Conservation (phyloP, 1,140 invertebrate species). For the Drosophila virilis region DNA sequence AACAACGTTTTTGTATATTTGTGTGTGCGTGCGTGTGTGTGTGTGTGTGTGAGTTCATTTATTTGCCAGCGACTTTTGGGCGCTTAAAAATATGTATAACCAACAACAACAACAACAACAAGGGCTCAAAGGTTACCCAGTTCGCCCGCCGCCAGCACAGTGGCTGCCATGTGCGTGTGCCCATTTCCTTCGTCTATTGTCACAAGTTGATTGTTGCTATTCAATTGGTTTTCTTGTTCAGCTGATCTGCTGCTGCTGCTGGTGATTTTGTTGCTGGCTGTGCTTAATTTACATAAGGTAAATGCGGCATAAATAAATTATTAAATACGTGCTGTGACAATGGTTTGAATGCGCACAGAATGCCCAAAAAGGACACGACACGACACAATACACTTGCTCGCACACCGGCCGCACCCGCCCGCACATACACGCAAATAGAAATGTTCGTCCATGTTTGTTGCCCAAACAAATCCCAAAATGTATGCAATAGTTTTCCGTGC, state of each 20-base stretch:
- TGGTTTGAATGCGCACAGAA: conserved; percentile 40
- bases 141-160: neutral
- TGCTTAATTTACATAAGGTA: conserved; percentile 79
- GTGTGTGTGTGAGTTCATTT: conserved; percentile 37
- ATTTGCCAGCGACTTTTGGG: conserved; percentile 51
- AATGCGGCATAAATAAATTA: conserved; percentile 80
- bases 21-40: too few species aligned
- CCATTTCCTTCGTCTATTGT: conserved; percentile 39
- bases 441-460: neutral
- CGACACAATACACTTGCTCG: neutral
- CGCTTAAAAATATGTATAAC: conserved; percentile 43
- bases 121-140: conserved; percentile 24
- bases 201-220: conserved; percentile 56
- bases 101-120: conserved; percentile 9
- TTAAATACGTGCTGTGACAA: conserved; percentile 64
- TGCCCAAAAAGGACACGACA: conserved; percentile 3
- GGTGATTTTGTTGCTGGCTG: conserved; percentile 42
- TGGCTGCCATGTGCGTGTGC: conserved; percentile 37
- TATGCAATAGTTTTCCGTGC: conserved; percentile 2
- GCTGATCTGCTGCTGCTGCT: conserved; percentile 29
- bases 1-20: conserved; percentile 5
- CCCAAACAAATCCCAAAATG: neutral
- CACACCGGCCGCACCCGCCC: neutral
- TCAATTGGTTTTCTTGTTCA: conserved; percentile 63
- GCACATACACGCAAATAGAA: neutral